Conservation (phyloP, 2,888 invertebrate species). For the Nephrotoma guestfalica region DNA sequence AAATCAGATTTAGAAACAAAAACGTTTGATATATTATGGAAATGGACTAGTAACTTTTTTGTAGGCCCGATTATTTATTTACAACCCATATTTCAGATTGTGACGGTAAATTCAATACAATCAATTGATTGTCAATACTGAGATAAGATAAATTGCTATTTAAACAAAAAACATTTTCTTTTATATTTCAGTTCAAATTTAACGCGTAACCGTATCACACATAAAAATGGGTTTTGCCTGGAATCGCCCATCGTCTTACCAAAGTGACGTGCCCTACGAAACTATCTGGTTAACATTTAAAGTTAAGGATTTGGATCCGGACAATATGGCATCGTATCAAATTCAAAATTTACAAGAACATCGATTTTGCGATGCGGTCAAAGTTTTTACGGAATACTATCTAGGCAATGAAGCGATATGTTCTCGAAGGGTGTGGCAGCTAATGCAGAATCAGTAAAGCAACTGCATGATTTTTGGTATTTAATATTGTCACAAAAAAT, state of each 20-base stretch:
- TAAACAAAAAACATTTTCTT: neutral
- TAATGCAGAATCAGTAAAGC: neutral
- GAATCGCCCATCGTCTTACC: neutral
- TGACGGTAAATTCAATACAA: neutral
- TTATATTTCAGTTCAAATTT: neutral
- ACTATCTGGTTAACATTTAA: neutral
- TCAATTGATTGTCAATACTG: neutral
- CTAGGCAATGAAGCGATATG: conserved; percentile 3
- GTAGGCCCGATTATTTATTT: neutral
- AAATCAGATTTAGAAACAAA: too few species aligned
- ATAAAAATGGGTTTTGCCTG: neutral
- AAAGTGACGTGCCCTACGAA: neutral
- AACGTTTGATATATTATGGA: too few species aligned
- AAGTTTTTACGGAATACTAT: neutral
- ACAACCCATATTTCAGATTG: neutral
- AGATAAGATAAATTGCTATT: neutral
- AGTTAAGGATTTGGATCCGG: neutral
- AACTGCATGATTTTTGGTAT: neutral
- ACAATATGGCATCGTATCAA: neutral
- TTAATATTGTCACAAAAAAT: neutral
- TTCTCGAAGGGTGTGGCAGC: neutral
- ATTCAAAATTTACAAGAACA: conserved; percentile 6
- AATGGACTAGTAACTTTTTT: too few species aligned
- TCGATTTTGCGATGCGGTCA: conserved; percentile 1
- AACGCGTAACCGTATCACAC: neutral